These are phyloP conservation scores for Drosophila triauraria DNA, from an alignment of 1,140 invertebrate species.

Conservation along the genomic window DNA sequence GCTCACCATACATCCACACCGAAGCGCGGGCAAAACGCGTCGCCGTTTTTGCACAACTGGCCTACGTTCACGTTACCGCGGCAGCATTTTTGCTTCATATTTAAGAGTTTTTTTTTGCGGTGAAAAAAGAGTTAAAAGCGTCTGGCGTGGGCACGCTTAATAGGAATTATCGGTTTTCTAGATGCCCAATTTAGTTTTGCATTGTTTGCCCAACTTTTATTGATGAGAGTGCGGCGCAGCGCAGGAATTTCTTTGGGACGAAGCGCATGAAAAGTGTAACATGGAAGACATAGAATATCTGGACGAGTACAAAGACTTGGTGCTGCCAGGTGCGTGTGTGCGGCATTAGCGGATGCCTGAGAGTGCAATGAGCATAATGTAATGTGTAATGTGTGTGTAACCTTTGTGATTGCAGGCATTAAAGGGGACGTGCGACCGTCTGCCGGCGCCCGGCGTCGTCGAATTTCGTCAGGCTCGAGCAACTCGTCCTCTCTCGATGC, in stretches of 20 bases:
- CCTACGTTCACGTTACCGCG: constrained; percentile 31
- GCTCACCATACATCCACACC: not conserved
- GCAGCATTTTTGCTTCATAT: constrained; percentile 28
- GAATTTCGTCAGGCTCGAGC: constrained; percentile 63
- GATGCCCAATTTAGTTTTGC: not conserved
- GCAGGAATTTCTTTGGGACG: not conserved
- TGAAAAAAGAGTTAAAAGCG: not conserved
- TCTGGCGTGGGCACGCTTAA: not conserved
- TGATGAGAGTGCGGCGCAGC: not conserved
- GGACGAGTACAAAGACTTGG: constrained; percentile 73
- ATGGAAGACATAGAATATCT: constrained; percentile 77
- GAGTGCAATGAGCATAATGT: not conserved
- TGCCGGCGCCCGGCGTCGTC: constrained; percentile 33
- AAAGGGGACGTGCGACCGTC: constrained; percentile 37
- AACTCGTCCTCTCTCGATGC: constrained; percentile 68
- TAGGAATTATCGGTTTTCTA: not conserved
- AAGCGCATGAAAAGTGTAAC: constrained; percentile 28
- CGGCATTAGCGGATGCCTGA: not conserved
- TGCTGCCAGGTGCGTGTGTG: constrained; percentile 60
- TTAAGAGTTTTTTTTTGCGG: not conserved
- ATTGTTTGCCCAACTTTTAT: not conserved
- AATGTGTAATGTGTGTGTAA: not conserved
- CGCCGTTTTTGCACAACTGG: constrained; percentile 4
- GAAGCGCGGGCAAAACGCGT: constrained; percentile 15
- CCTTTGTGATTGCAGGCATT: constrained; percentile 40